Evolutionary conservation across 2,797 vertebrate species (phyloP).

Genomic region (Babyrousa celebensis): DNA sequence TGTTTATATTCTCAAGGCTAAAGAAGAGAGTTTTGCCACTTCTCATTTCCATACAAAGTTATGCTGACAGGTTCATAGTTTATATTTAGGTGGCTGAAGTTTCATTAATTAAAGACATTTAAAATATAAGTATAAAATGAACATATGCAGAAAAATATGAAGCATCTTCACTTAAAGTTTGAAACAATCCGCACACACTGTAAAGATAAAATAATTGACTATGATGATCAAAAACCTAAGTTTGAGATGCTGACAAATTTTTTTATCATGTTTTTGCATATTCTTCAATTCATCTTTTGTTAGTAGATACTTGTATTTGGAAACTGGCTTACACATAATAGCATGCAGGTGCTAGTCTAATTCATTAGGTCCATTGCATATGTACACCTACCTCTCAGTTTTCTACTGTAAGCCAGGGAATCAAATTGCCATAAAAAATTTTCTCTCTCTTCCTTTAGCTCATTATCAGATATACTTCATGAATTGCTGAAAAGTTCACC

Average conservation of each 20-base stretch:
- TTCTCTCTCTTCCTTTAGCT: not conserved
- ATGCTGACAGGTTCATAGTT: not conserved
- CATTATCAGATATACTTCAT: not conserved
- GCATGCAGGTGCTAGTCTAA: not conserved
- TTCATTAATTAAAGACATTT: slow-evolving; percentile 51
- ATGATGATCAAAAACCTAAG: not conserved
- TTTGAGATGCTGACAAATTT: not conserved
- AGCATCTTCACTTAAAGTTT: not conserved
- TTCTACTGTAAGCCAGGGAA: not conserved
- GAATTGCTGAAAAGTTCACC: not conserved
- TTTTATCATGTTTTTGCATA: not conserved
- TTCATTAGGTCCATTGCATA: not conserved
- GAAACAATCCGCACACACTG: not conserved
- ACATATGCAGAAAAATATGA: not conserved
- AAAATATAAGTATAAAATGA: slow-evolving; percentile 35
- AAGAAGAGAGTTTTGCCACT: not conserved
- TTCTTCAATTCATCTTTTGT: not conserved
- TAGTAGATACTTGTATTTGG: not conserved
- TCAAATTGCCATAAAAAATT: not conserved
- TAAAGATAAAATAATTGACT: not conserved
- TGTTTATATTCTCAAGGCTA: slow-evolving; percentile 43
- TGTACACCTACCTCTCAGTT: not conserved
- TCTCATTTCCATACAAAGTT: not conserved
- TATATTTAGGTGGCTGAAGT: not conserved
- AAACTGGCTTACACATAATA: not conserved